phyloP scores from a whole-genome alignment of 2,888 invertebrate species.

The Tinea semifulvella region DNA sequence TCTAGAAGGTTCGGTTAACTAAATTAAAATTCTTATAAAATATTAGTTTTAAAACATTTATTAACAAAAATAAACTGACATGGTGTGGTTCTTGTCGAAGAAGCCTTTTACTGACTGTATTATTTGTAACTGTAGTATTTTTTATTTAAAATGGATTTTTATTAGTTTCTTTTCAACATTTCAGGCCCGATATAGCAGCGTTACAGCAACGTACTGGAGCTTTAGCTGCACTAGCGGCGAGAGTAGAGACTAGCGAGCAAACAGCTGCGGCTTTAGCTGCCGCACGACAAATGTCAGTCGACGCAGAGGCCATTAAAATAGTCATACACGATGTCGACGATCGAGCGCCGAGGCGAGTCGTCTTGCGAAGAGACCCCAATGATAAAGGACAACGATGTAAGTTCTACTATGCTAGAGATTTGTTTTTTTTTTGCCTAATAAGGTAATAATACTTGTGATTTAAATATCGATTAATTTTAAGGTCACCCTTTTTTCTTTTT shows the following conservation, averaged over 20 bases:
- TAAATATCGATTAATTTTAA: too few relatives aligned
- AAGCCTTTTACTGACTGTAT: too few relatives aligned
- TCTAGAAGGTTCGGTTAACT: too few relatives aligned
- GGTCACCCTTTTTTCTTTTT: too few relatives aligned
- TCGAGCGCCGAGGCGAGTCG: conserved; percentile 76
- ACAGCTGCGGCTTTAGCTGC: conserved; percentile 69
- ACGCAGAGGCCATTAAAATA: conserved; percentile 91
- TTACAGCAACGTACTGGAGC: conserved; percentile 69
- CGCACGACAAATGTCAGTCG: conserved; percentile 84
- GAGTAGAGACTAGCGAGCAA: conserved; percentile 49
- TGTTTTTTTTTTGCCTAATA: too few relatives aligned
- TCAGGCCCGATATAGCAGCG: conserved; percentile 79
- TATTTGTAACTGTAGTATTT: too few relatives aligned
- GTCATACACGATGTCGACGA: conserved; percentile 94
- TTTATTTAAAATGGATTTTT: not conserved
- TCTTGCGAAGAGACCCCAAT: conserved; percentile 78
- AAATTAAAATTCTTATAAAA: too few relatives aligned
- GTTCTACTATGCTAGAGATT: not conserved
- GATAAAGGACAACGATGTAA: conserved; percentile 89
- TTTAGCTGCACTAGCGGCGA: conserved; percentile 43
- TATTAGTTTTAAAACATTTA: too few relatives aligned
- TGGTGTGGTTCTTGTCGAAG: too few relatives aligned
- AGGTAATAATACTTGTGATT: too few relatives aligned
- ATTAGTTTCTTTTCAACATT: not conserved
- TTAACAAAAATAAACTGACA: too few relatives aligned